Conservation (phyloP, 2,888 invertebrate species). For the Nezara viridula region DNA sequence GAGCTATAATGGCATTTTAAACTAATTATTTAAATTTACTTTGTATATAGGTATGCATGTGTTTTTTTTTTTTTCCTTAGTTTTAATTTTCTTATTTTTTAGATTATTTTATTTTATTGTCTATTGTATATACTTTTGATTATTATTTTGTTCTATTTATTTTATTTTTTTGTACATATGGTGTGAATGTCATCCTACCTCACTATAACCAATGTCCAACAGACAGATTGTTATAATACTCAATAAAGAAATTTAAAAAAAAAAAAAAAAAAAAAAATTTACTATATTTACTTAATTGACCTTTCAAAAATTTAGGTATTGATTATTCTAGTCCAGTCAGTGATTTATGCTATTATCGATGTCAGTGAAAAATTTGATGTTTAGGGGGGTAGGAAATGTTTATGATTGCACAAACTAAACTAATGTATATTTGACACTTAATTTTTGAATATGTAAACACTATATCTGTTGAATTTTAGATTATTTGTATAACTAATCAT, state of each 20-base stretch:
- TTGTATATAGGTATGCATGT: too few relatives aligned
- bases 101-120: too few relatives aligned
- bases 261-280: neutral
- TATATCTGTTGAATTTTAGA: neutral
- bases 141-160: too few relatives aligned
- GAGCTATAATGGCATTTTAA: neutral
- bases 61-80: too few relatives aligned
- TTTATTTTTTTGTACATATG: too few relatives aligned
- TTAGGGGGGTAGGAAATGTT: neutral
- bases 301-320: neutral
- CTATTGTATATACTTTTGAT: too few relatives aligned
- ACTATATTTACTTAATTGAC: neutral
- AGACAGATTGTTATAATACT: too few relatives aligned
- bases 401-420: neutral
- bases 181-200: too few relatives aligned
- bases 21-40: too few relatives aligned
- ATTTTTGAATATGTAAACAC: neutral
- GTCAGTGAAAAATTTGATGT: neutral
- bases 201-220: too few relatives aligned
- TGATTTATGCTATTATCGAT: neutral
- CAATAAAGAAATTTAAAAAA: too few relatives aligned
- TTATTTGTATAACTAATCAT: neutral
- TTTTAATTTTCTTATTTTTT: too few relatives aligned
- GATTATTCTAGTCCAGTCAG: constrained; percentile 10
- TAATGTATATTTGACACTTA: neutral